phyloP scores from a whole-genome alignment of 2,113 vertebrate species.

The Spermophilus dauricus region DNA sequence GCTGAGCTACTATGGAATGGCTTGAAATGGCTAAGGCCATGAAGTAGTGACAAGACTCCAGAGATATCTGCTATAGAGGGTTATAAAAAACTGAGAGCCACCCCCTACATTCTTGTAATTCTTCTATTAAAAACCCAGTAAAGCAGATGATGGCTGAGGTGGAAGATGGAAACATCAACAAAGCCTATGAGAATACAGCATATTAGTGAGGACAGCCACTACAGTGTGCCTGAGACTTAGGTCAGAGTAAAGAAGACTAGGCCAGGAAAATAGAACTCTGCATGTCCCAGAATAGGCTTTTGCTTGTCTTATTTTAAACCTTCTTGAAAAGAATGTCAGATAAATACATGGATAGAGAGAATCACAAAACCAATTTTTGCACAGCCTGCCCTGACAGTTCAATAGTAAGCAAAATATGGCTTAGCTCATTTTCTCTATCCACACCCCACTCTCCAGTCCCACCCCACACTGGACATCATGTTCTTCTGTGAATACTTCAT shows the following conservation, averaged over 20 bases:
- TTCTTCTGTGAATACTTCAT: not conserved
- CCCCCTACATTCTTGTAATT: rapidly evolving
- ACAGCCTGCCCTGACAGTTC: not conserved
- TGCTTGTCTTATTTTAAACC: not conserved
- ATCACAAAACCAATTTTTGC: not conserved
- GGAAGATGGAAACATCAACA: not conserved
- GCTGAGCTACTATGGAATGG: not conserved
- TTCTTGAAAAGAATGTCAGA: not conserved
- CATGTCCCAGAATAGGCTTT: not conserved
- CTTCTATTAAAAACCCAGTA: too few species aligned
- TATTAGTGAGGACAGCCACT: not conserved
- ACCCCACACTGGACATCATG: not conserved
- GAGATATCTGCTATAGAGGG: not conserved
- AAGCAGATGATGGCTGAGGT: not conserved
- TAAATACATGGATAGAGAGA: not conserved
- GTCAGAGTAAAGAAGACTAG: not conserved
- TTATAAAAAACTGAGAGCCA: not conserved
- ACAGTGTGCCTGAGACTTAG: not conserved
- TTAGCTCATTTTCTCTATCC: not conserved
- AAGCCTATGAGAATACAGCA: not conserved
- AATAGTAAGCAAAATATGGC: not conserved
- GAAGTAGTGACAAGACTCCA: not conserved
- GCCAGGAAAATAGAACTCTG: not conserved
- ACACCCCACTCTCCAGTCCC: too few species aligned
- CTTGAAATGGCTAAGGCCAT: not conserved